Evolutionary conservation across 1,140 invertebrate species (phyloP), one percentile per base, ranked within the genome.

Genomic region (Helicoverpa armigera): DNA sequence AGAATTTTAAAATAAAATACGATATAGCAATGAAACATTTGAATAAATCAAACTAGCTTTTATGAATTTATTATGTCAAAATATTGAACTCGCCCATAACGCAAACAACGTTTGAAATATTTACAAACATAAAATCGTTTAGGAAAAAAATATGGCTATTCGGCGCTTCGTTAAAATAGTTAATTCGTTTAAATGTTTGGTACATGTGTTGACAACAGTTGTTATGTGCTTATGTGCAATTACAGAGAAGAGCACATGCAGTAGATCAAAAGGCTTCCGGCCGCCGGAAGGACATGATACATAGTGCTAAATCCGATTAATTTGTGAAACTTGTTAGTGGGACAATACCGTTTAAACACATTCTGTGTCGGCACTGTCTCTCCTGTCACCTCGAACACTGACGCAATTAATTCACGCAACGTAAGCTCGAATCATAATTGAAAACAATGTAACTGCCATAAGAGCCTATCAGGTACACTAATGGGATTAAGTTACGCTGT

Each of bases 261-360:
- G 58, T 51, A 51, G 74, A 48, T 53, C 51, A 48, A 65, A 80
- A 79, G 78, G 75, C 79, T 81, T 85, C 80, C 81, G 83, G 81
- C 82, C 67, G 84, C 76, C 84, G 82, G 86, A 88, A 86, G 84
- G 73, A 69, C 81, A 80, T 88, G 88, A 88, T 87, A 79, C 82
- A 85, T 87, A 85, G 85, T 81, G 75, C 76, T 76, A 89, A 87
- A 90, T 89, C 89, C 87, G 85, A 89, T 90, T 90, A 90, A 90
- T 90, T 88, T 86, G 82, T 76, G 83, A 82, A 82, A 82, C 84
- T 83, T 87, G 85, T 84, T 86, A 86, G 80, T 84, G 84, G 84
- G 79, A 89, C 89, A 90, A 88, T 88, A 87, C 84, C 81, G 86
- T 85, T 85, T 86, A 86, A 87, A 88, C 81, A 88, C 85, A 89